Conservation (phyloP, 2,888 invertebrate species). For the Aspidapion aeneum region DNA sequence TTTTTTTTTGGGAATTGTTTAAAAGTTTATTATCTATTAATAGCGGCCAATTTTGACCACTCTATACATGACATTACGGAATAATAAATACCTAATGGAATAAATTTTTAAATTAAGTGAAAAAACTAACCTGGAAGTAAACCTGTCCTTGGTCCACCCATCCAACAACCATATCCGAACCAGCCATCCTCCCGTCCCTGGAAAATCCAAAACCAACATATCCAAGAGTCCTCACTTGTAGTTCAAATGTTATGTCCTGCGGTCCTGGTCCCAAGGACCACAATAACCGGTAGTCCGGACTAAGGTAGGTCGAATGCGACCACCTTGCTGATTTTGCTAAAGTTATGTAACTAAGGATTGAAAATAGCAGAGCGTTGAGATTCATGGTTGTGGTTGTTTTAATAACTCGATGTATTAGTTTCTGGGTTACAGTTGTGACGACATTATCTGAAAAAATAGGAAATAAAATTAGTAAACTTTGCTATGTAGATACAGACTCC, state of each 20-base stretch:
- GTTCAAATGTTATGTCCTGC: constrained; percentile 76
- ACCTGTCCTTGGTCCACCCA: constrained; percentile 84
- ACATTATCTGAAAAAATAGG: constrained; percentile 20
- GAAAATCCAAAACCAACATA: constrained; percentile 88
- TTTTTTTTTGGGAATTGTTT: too few relatives aligned
- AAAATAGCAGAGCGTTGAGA: neutral
- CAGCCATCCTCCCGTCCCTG: constrained; percentile 72
- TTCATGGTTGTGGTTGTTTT: too few relatives aligned
- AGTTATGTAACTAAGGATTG: constrained; percentile 28
- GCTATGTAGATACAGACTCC: too few relatives aligned
- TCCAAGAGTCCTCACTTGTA: constrained; percentile 79
- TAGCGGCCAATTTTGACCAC: too few relatives aligned
- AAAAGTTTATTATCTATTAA: too few relatives aligned
- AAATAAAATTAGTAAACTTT: too few relatives aligned
- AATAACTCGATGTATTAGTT: too few relatives aligned
- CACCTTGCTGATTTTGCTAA: constrained; percentile 43
- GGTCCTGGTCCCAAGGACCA: constrained; percentile 70
- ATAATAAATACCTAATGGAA: too few relatives aligned
- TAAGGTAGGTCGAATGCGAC: constrained; percentile 53
- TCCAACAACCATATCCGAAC: constrained; percentile 83
- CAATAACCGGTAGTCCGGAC: constrained; percentile 56
- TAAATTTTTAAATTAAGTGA: too few relatives aligned
- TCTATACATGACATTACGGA: too few relatives aligned
- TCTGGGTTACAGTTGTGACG: constrained; percentile 9
- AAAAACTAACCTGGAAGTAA: constrained; percentile 74